Evolutionary conservation across 2,113 vertebrate genomes (phyloP).

Genomic region (Tragelaphus buxtoni): DNA sequence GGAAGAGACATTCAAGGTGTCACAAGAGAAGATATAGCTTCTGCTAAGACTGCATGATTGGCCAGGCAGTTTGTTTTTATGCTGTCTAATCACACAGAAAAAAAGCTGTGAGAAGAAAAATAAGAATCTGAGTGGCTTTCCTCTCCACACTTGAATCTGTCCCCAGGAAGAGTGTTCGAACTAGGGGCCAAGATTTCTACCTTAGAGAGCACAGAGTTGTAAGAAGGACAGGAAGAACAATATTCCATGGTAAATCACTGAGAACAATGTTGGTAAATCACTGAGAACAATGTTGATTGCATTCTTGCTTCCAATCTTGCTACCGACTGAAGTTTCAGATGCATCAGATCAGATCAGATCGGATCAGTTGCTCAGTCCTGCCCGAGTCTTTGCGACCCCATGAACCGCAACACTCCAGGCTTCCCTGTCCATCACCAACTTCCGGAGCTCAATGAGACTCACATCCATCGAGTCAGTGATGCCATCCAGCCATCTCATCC

Average conservation of each 20-base stretch:
- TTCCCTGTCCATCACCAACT: too few species aligned
- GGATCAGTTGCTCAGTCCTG: too few species aligned
- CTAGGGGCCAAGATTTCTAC: not conserved
- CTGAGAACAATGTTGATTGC: accelerated
- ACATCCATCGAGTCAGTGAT: too few species aligned
- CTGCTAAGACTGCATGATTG: not conserved
- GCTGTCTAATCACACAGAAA: not conserved
- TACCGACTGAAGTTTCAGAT: not conserved
- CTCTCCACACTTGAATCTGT: not conserved
- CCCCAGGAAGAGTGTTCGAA: not conserved
- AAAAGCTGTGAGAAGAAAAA: not conserved
- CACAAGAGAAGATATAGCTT: not conserved
- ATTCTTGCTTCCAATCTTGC: not conserved
- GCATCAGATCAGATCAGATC: too few species aligned
- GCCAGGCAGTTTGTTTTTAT: not conserved
- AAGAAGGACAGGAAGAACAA: not conserved
- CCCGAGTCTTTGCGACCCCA: too few species aligned
- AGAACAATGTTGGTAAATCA: not conserved
- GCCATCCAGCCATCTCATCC: too few species aligned
- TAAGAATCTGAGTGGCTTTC: not conserved
- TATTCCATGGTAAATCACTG: not conserved
- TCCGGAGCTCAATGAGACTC: too few species aligned
- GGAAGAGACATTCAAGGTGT: not conserved
- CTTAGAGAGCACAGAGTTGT: not conserved
- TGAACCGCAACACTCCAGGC: too few species aligned